Percentiles rank a stretch among this genome's conserved stretches.
These are phyloP conservation scores for Bombus confusus DNA, from an alignment of 1,140 invertebrate species.

Conservation along the genomic window DNA sequence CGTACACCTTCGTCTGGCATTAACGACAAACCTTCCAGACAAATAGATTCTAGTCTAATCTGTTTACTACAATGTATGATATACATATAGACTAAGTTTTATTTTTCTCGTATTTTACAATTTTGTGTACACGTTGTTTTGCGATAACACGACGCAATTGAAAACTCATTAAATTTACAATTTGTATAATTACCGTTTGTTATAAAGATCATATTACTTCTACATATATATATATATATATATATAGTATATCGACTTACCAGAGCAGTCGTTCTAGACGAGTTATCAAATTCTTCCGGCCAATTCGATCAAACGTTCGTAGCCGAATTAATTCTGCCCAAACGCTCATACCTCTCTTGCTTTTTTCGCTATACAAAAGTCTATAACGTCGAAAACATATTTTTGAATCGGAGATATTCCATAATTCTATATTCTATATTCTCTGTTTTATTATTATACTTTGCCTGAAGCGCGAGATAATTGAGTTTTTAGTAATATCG, in stretches of 20 bases:
- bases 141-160: too few relatives aligned
- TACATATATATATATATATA: too few relatives aligned
- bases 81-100: background rate
- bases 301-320: conserved; percentile 19
- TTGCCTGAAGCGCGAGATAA: background rate
- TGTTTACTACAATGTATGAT: conserved; percentile 45
- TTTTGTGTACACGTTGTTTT: too few relatives aligned
- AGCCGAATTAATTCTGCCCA: conserved; percentile 31
- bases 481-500: background rate
- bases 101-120: too few relatives aligned
- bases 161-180: too few relatives aligned
- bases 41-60: conserved; percentile 50
- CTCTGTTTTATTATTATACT: background rate
- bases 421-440: background rate
- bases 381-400: background rate
- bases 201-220: too few relatives aligned
- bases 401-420: background rate
- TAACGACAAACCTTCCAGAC: conserved; percentile 57
- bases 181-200: too few relatives aligned
- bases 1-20: conserved; percentile 55
- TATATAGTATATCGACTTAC: background rate
- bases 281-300: conserved; percentile 22
- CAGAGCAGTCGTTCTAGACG: background rate
- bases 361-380: background rate
- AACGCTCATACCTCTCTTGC: background rate